Evolutionary conservation across 1,140 invertebrate genomes (phyloP).

Genomic region (Brachionus paranguensis): DNA sequence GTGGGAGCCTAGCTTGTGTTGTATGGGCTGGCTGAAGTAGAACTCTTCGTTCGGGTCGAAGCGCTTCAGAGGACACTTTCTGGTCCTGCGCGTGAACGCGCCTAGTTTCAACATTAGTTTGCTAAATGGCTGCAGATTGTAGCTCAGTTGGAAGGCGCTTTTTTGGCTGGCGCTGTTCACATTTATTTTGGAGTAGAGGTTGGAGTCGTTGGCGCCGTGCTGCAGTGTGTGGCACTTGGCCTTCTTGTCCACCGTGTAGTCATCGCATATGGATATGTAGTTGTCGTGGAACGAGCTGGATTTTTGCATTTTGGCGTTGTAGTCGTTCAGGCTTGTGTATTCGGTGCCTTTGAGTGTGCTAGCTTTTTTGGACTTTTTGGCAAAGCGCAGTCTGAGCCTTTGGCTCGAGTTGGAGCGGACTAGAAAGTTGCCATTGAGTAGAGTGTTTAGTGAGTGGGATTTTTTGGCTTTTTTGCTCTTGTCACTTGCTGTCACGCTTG

Average conservation of each 20-base stretch:
- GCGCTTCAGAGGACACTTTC: neutral
- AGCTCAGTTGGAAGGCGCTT: neutral
- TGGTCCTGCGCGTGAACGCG: neutral
- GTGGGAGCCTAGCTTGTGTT: neutral
- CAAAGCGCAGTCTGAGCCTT: neutral
- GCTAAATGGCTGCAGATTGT: neutral
- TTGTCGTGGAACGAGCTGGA: neutral
- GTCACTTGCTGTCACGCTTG: neutral
- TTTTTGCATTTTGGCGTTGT: neutral
- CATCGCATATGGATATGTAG: neutral
- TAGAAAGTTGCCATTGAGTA: neutral
- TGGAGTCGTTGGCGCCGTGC: neutral
- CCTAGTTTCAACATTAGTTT: neutral
- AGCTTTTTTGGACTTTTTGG: neutral
- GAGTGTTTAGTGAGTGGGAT: neutral
- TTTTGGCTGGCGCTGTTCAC: neutral
- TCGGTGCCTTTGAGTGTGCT: neutral
- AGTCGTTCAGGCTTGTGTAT: neutral
- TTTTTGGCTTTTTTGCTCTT: neutral
- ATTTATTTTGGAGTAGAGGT: neutral
- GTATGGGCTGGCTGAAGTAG: neutral
- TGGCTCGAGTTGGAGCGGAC: neutral
- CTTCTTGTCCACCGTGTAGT: neutral
- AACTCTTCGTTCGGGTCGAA: constrained; percentile 29
- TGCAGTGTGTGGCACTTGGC: neutral